Percentiles rank a stretch among this genome's conserved stretches.
Evolutionary conservation across 2,888 invertebrate species (phyloP).

Genomic region (Entomobrya multifasciata): DNA sequence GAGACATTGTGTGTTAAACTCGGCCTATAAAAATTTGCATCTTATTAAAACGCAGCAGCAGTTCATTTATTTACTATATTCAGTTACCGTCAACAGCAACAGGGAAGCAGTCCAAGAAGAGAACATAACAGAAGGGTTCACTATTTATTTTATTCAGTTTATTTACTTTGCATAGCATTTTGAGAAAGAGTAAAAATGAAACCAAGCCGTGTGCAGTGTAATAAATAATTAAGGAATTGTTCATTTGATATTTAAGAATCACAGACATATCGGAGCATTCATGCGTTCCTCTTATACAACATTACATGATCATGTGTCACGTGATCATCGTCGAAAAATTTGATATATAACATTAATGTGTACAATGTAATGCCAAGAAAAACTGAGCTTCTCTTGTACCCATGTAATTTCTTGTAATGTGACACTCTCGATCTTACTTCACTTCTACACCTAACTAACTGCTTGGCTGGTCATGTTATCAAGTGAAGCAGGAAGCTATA

Average conservation of each 20-base stretch:
- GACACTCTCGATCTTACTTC: constrained; percentile 47
- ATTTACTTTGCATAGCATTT: neutral
- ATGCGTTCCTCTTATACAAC: neutral
- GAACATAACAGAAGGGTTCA: neutral
- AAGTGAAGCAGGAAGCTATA: constrained; percentile 44
- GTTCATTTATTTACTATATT: neutral
- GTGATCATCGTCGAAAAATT: neutral
- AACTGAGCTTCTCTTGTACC: constrained; percentile 42
- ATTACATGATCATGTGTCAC: neutral
- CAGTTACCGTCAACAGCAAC: neutral
- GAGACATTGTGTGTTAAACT: constrained; percentile 62
- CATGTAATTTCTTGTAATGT: constrained; percentile 69
- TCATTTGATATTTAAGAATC: constrained; percentile 55
- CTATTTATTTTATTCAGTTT: constrained; percentile 1
- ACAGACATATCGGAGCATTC: too few relatives aligned
- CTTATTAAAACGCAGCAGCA: constrained; percentile 52
- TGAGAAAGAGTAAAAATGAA: neutral
- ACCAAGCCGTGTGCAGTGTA: constrained; percentile 21
- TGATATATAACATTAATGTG: constrained; percentile 9
- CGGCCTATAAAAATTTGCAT: constrained; percentile 73
- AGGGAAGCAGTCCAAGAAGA: neutral
- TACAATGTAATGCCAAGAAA: neutral
- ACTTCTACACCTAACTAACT: too few relatives aligned
- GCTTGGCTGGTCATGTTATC: too few relatives aligned
- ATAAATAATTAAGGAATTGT: constrained; percentile 69